Evolutionary conservation across 2,888 invertebrate species (phyloP).

Genomic region (Seira musarum): DNA sequence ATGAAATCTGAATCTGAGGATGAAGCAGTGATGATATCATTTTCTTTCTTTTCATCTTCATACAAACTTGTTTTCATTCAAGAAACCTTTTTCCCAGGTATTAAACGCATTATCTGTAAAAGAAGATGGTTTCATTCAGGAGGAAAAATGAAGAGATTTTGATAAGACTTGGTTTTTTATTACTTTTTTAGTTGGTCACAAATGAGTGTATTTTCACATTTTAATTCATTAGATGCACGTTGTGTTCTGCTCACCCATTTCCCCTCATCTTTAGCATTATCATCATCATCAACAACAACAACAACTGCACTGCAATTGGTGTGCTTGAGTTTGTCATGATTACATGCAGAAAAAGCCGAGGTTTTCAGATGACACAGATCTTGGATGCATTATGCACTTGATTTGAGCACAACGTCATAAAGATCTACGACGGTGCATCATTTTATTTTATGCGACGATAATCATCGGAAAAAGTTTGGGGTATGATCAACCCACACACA

Average conservation of each 20-base stretch:
- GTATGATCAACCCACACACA: too few species aligned
- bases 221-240: conserved; percentile 19
- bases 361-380: conserved; percentile 6
- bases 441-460: conserved; percentile 9
- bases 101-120: conserved; percentile 1
- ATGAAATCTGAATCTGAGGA: conserved; percentile 13
- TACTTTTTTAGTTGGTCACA: conserved; percentile 26
- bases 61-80: conserved; percentile 48
- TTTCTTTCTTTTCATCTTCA: conserved; percentile 6
- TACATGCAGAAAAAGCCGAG: not conserved
- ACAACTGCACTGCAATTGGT: too few species aligned
- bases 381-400: conserved; percentile 16
- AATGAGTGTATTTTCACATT: conserved; percentile 19
- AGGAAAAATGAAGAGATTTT: conserved; percentile 9
- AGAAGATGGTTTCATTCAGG: conserved; percentile 8
- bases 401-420: not conserved
- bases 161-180: conserved; percentile 13
- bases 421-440: too few species aligned
- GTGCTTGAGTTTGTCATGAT: not conserved
- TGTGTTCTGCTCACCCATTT: conserved; percentile 57
- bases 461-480: not conserved
- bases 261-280: conserved; percentile 28
- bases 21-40: conserved; percentile 12
- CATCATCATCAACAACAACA: too few species aligned
- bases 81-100: conserved; percentile 31